These are phyloP conservation scores for Rhabdornis inornatus DNA, from an alignment of 2,113 vertebrate genomes.

Conservation along the genomic window DNA sequence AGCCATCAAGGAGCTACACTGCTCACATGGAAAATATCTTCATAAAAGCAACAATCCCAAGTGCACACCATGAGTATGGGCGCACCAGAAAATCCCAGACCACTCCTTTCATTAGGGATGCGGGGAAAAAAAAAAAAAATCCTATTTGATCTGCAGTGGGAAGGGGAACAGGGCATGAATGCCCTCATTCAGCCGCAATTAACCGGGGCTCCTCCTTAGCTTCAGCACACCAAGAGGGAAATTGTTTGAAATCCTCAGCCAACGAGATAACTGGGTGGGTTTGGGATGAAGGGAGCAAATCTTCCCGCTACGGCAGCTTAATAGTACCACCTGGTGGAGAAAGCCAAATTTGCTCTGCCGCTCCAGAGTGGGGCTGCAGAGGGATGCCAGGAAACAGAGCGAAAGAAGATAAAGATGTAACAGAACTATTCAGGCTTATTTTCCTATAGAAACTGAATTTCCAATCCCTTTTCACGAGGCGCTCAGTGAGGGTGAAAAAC, in stretches of 20 bases:
- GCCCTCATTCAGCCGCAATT: not conserved
- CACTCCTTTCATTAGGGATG: not conserved
- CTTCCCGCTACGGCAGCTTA: not conserved
- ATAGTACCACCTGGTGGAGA: conserved; percentile 54
- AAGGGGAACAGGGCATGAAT: not conserved
- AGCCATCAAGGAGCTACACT: not conserved
- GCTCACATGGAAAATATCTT: not conserved
- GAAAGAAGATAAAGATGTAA: not conserved
- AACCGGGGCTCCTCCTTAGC: not conserved
- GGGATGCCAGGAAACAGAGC: fast-evolving
- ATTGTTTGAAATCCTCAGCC: not conserved
- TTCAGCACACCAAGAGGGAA: not conserved
- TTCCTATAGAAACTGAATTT: not conserved
- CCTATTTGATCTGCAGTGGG: not conserved
- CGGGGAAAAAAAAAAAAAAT: fast-evolving
- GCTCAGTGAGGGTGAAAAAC: not conserved
- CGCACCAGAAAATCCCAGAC: not conserved
- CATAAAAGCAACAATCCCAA: not conserved
- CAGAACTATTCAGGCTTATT: not conserved
- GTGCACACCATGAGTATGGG: fast-evolving
- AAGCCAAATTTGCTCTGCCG: not conserved
- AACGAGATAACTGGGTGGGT: too few relatives aligned
- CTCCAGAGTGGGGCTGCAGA: not conserved
- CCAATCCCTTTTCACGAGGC: not conserved
- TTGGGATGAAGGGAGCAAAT: not conserved